Evolutionary conservation across 2,113 vertebrate genomes (phyloP).

Genomic region (Mormoops blainvillei): DNA sequence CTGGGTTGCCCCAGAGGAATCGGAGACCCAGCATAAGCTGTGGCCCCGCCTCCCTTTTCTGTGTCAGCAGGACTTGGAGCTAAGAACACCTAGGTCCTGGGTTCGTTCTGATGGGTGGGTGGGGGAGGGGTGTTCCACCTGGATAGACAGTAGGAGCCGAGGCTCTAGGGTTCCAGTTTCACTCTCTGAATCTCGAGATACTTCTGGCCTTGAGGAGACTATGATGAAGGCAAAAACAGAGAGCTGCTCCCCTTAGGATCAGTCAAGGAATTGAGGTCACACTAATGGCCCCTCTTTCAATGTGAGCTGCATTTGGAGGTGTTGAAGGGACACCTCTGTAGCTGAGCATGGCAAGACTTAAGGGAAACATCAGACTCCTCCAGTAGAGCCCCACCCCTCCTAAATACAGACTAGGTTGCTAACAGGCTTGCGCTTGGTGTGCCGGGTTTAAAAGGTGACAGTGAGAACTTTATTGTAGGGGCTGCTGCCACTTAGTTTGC

Average conservation of each 20-base stretch:
- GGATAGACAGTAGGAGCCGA: not conserved
- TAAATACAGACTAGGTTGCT: not conserved
- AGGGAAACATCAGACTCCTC: not conserved
- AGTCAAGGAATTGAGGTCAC: conserved; percentile 40
- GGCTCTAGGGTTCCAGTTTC: not conserved
- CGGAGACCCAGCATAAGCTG: not conserved
- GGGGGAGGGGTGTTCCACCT: not conserved
- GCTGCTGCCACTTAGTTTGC: conserved; percentile 4
- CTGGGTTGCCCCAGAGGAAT: conserved; percentile 16
- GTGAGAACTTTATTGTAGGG: conserved; percentile 35
- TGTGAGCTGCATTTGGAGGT: not conserved
- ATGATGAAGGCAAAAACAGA: not conserved
- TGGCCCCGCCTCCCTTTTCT: conserved; percentile 36
- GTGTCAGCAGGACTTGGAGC: conserved; percentile 40
- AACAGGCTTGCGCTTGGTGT: not conserved
- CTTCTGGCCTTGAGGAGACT: not conserved
- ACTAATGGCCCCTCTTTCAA: not conserved
- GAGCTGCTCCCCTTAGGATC: conserved; percentile 14
- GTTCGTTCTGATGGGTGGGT: not conserved
- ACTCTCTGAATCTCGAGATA: not conserved
- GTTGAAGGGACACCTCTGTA: not conserved
- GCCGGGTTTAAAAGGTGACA: conserved; percentile 22
- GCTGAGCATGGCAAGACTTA: not conserved
- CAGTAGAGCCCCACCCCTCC: not conserved
- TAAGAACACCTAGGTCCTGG: conserved; percentile 16